Percentiles rank a stretch among this genome's conserved stretches.
Evolutionary conservation across 2,113 vertebrate species (phyloP).

Genomic region (Phasianus colchicus): DNA sequence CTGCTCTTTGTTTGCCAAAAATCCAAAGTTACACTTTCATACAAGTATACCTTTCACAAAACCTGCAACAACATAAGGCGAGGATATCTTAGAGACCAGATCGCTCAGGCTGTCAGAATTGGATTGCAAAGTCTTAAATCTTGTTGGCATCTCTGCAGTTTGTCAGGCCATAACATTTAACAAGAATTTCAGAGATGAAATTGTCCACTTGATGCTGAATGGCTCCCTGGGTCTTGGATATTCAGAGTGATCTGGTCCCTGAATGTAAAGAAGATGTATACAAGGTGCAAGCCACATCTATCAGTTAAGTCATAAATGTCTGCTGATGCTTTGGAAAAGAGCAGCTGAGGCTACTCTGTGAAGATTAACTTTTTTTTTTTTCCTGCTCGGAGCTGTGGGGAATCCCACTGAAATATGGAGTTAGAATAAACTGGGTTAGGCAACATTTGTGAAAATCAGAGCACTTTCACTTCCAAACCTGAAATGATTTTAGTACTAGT

Average conservation of each 20-base stretch:
- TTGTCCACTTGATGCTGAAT: neutral
- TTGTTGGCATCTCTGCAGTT: conserved; percentile 13
- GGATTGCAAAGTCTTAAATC: neutral
- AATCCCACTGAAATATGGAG: neutral
- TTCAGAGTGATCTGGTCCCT: neutral
- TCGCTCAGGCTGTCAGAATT: neutral
- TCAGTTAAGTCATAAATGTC: neutral
- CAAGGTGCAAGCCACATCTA: accelerated
- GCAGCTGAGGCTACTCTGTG: neutral
- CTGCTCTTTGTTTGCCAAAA: neutral
- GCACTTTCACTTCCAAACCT: neutral
- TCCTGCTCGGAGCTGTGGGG: neutral
- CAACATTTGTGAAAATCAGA: neutral
- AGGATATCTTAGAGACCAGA: neutral
- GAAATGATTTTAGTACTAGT: neutral
- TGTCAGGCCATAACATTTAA: conserved; percentile 38
- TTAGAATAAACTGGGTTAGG: neutral
- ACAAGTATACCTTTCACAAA: neutral
- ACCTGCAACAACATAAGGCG: neutral
- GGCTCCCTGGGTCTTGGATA: neutral
- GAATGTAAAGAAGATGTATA: accelerated
- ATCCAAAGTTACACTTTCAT: neutral
- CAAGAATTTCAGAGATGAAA: neutral
- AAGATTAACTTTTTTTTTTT: neutral
- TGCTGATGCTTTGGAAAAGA: neutral